A percentile compares a stretch with the other conserved stretches of the same genome.
phyloP scores from a whole-genome alignment of 2,113 vertebrate species.

The Alligator mississippiensis region DNA sequence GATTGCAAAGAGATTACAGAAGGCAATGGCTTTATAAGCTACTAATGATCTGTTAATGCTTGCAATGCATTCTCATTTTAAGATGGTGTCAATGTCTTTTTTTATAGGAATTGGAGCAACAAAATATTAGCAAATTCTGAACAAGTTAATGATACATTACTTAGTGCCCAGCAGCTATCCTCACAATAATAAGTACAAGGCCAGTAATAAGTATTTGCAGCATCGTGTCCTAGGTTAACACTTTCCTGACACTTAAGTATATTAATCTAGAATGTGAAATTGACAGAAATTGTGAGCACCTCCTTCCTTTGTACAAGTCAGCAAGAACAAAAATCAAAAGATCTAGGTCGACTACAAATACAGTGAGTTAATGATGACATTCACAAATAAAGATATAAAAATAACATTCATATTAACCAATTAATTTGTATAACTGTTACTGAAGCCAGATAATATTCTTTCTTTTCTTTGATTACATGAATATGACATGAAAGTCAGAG shows the following conservation, averaged over 20 bases:
- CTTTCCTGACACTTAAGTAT: neutral
- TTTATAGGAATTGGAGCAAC: constrained; percentile 38
- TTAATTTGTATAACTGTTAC: constrained; percentile 69
- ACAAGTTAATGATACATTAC: constrained; percentile 29
- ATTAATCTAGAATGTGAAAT: constrained; percentile 48
- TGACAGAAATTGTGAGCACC: constrained; percentile 37
- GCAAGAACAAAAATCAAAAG: constrained; percentile 48
- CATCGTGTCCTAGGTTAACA: neutral
- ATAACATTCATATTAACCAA: constrained; percentile 66
- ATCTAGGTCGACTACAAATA: constrained; percentile 52
- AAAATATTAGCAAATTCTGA: constrained; percentile 25
- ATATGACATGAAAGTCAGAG: constrained; percentile 39
- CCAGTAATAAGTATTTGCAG: neutral
- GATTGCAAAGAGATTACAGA: neutral
- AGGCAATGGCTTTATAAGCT: neutral
- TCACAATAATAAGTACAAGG: neutral
- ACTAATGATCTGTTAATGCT: neutral
- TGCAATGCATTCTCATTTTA: constrained; percentile 13
- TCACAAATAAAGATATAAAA: constrained; percentile 57
- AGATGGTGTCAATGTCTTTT: constrained; percentile 19
- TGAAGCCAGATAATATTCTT: constrained; percentile 73
- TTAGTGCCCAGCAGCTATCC: neutral
- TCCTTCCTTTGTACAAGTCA: constrained; percentile 57
- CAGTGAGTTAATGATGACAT: constrained; percentile 11
- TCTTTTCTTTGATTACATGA: constrained; percentile 83